phyloP scores from a whole-genome alignment of 2,888 invertebrate genomes.

The Rhodophaea formosa region DNA sequence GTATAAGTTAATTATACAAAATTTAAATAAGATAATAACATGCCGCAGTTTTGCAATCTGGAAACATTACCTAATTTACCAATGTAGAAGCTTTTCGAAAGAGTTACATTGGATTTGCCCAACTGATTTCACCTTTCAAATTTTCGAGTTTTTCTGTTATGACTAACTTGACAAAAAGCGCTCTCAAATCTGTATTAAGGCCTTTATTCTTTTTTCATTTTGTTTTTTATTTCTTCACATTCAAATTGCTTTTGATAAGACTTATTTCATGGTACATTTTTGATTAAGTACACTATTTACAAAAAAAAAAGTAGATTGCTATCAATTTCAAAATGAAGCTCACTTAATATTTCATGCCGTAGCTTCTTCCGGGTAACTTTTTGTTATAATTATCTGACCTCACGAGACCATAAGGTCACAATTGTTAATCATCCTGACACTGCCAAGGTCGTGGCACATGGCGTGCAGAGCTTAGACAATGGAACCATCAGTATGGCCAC shows the following conservation, averaged over 20 bases:
- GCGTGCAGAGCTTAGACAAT: slow-evolving; percentile 13
- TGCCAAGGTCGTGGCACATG: slow-evolving; percentile 44
- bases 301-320: slow-evolving; percentile 19
- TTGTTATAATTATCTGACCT: slow-evolving; percentile 61
- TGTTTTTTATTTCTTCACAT: background rate
- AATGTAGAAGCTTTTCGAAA: slow-evolving; percentile 2
- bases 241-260: too few relatives aligned
- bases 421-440: slow-evolving; percentile 50
- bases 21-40: background rate
- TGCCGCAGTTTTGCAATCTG: slow-evolving; percentile 19
- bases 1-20: background rate
- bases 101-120: background rate
- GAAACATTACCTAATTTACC: slow-evolving; percentile 15
- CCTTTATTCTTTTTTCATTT: background rate
- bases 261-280: background rate
- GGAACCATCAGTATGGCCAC: slow-evolving; percentile 13
- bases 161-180: too few relatives aligned
- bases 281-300: background rate
- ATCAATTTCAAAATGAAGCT: slow-evolving; percentile 44
- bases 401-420: slow-evolving; percentile 49
- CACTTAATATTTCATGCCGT: slow-evolving; percentile 46
- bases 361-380: slow-evolving; percentile 63
- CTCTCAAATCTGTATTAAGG: too few relatives aligned
- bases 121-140: background rate
- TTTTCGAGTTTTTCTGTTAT: too few relatives aligned